A percentile compares a stretch with the other conserved stretches of the same genome.
phyloP scores from a whole-genome alignment of 2,797 vertebrate species.

The Clamator glandarius region DNA sequence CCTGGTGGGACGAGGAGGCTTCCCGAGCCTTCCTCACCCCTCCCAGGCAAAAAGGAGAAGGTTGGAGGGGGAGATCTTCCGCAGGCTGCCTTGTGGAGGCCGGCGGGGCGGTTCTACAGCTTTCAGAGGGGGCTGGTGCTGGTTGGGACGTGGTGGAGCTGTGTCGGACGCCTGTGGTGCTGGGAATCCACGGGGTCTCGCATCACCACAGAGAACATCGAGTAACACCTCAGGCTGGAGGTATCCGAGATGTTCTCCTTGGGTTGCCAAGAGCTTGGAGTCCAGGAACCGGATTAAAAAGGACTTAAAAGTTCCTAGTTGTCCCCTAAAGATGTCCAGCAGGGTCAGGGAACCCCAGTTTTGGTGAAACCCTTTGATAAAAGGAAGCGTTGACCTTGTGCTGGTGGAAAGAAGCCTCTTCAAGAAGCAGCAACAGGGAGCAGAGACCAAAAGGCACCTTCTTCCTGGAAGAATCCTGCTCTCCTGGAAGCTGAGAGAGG shows the following conservation, averaged over 20 bases:
- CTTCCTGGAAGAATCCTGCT: no score
- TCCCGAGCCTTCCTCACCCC: not conserved
- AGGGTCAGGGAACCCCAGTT: no score
- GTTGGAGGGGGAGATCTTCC: not conserved
- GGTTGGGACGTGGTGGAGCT: not conserved
- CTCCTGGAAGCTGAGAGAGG: no score
- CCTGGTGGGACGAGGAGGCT: not conserved
- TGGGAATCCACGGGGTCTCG: fast-evolving
- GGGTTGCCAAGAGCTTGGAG: fast-evolving
- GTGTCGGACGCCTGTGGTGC: not conserved
- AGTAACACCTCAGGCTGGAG: not conserved
- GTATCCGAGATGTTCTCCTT: not conserved
- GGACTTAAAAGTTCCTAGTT: not conserved
- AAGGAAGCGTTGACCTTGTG: no score
- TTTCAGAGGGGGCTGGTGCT: not conserved
- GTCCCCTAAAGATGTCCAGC: no score
- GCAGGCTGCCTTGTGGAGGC: fast-evolving
- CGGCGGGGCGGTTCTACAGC: not conserved
- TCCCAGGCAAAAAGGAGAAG: not conserved
- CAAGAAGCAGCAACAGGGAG: no score
- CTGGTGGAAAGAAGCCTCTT: no score
- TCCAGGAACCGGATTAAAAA: not conserved
- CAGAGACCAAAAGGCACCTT: no score
- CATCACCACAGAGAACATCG: fast-evolving
- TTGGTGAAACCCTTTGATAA: no score